These are phyloP conservation scores for Gymnobelideus leadbeateri DNA, from an alignment of 2,113 vertebrate species.

Conservation along the genomic window DNA sequence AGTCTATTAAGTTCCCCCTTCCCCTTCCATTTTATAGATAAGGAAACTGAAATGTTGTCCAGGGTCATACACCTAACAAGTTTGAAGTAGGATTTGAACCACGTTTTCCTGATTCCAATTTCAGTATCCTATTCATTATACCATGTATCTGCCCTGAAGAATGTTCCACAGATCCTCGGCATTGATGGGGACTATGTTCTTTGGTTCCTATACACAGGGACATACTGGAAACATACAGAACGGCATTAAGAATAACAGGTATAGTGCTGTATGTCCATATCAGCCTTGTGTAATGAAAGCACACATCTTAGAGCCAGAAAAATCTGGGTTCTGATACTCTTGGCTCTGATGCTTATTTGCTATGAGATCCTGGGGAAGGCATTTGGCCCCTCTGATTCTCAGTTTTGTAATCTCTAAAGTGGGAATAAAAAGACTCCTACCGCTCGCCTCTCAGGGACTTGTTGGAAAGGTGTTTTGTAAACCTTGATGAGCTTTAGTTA, in stretches of 20 bases:
- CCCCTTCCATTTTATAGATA: neutral
- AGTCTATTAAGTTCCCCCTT: neutral
- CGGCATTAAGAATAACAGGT: neutral
- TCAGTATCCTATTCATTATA: neutral
- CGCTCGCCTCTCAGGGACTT: neutral
- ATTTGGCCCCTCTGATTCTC: neutral
- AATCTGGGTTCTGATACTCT: neutral
- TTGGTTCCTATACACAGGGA: neutral
- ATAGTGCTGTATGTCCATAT: neutral
- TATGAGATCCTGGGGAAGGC: neutral
- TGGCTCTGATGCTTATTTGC: neutral
- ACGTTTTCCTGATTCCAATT: neutral
- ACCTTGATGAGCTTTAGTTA: neutral
- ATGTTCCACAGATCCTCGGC: neutral
- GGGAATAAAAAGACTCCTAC: neutral
- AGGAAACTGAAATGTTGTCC: neutral
- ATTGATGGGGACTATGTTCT: neutral
- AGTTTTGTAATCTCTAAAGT: neutral
- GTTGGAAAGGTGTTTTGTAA: neutral
- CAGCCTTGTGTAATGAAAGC: neutral
- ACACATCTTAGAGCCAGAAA: neutral
- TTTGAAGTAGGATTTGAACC: neutral
- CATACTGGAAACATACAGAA: neutral
- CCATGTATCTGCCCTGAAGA: neutral
- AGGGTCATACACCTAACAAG: neutral